Percentiles rank a stretch among this genome's conserved stretches.
These are phyloP conservation scores for Pentalonia nigronervosa DNA, from an alignment of 1,140 invertebrate species.

Conservation along the genomic window DNA sequence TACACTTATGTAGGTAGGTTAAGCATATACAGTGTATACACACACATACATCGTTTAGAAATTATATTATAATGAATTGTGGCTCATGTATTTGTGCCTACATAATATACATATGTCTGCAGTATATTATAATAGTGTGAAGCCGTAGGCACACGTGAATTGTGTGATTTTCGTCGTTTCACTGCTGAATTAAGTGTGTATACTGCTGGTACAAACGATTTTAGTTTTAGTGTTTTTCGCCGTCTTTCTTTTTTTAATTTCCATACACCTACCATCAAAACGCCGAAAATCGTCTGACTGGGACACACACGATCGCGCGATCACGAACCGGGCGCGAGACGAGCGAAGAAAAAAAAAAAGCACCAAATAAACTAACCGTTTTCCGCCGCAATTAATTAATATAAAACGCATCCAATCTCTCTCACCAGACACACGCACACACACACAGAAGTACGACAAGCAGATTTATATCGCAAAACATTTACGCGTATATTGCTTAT, in stretches of 20 bases:
- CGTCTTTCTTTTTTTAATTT: no score
- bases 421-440: not conserved
- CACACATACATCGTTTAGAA: no score
- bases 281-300: not conserved
- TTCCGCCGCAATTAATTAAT: not conserved
- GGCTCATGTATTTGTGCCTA: not conserved
- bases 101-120: no score
- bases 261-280: not conserved
- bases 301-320: not conserved
- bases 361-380: not conserved
- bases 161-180: not conserved
- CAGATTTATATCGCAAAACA: conserved; percentile 11
- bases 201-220: not conserved
- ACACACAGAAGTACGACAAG: not conserved
- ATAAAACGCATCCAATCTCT: not conserved
- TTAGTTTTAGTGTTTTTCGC: not conserved
- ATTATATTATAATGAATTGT: not conserved
- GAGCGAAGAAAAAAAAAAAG: not conserved
- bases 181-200: no score
- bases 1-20: no score
- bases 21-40: not conserved
- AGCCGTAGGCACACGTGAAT: not conserved
- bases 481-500: not conserved
- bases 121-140: not conserved
- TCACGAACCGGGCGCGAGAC: not conserved